Evolutionary conservation across 2,888 invertebrate species (phyloP).

Genomic region (Papilio elwesi): DNA sequence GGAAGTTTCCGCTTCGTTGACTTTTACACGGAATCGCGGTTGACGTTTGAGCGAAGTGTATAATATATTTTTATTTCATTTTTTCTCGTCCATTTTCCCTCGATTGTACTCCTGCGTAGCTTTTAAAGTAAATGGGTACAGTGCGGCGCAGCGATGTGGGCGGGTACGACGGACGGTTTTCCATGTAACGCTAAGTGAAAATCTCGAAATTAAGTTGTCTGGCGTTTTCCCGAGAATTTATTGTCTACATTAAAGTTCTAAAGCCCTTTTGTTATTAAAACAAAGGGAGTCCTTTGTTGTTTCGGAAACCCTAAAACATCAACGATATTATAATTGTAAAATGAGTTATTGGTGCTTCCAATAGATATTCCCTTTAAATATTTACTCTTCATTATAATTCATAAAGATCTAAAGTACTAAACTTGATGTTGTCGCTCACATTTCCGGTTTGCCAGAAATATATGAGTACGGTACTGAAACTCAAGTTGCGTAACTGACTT

Average conservation of each 20-base stretch:
- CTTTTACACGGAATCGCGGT: slow-evolving; percentile 35
- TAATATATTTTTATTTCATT: slow-evolving; percentile 36
- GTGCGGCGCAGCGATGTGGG: background rate
- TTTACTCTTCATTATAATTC: no score
- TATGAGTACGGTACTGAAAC: no score
- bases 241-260: slow-evolving; percentile 4
- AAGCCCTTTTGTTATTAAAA: slow-evolving; percentile 7
- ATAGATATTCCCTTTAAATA: no score
- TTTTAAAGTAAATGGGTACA: slow-evolving; percentile 12
- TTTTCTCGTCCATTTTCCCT: slow-evolving; percentile 40
- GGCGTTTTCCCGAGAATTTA: slow-evolving; percentile 10
- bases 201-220: slow-evolving; percentile 7
- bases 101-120: slow-evolving; percentile 28
- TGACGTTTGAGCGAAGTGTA: slow-evolving; percentile 39
- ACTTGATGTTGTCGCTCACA: no score
- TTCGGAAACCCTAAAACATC: no score
- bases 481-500: no score
- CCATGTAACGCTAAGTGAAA: slow-evolving; percentile 15
- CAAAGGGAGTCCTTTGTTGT: slow-evolving; percentile 1
- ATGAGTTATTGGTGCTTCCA: no score
- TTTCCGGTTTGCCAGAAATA: no score
- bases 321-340: background rate
- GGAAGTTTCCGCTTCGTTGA: slow-evolving; percentile 38
- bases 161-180: background rate
- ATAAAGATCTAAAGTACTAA: no score